Base-by-base conservation (phyloP, 2,888 invertebrate genomes). In the Sarcophaga caerulescens region DNA sequence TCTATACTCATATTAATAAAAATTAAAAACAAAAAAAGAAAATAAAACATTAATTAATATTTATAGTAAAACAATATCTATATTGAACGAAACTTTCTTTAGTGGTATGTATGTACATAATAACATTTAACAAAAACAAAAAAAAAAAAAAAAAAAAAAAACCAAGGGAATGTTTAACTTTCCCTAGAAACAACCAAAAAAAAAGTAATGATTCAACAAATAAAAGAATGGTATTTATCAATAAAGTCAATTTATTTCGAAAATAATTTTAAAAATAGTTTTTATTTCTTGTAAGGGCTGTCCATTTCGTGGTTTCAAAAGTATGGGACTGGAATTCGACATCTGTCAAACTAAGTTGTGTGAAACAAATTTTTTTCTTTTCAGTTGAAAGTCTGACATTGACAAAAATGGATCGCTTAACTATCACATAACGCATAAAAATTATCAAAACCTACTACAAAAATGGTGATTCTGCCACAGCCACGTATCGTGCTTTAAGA, bases 201-300 rank as follows among this genome's bases (percentile, higher is more conserved):
- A n/a, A 71, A 19, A 71, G 12, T n/a, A 65, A 57, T 17, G 21
- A 57, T 23, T 23, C 23, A 35, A 35, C 8, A 19, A 45, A 59
- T 3, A 66, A 59, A 45, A 60, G 35, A 70, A 35, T 44, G 52
- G 21, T 79, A 79, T 79, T 66, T 83, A 85, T 80, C 25, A 85
- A 85, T 85, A 85, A 83, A 85, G 83, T 80, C 68, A 83, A 77
- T 83, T 80, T 82, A 83, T 78, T 78, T 74, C 78, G 12, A 69
- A 69, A 69, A 5, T 11, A 63, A 83, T 25, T 65, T 0, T 63
- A 52, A 52, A 52, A 52, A 25, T 1, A 66, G 52, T 14, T 45
- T 19, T 60, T n/a, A 17, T 60, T 60, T 60, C 19, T 60, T 60
- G 5, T 21, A n/a, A n/a, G n/a, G n/a, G n/a, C n/a, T n/a, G n/a